Evolutionary conservation across 2,888 invertebrate genomes (phyloP).

Genomic region (Aspidiotus rigidus): DNA sequence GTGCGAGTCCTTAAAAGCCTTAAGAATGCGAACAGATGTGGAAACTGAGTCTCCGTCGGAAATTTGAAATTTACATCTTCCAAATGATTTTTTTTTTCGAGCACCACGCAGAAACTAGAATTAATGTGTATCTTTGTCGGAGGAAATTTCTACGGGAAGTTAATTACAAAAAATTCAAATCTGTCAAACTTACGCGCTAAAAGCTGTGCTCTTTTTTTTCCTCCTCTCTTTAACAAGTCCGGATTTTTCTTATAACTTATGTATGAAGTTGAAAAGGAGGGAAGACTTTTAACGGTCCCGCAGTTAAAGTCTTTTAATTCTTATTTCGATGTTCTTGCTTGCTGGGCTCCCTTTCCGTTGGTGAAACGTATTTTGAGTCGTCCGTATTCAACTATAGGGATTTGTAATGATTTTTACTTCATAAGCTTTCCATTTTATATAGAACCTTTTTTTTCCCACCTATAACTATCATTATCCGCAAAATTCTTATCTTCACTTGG

Average conservation of each 20-base stretch:
- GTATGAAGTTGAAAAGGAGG: constrained; percentile 25
- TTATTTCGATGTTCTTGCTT: constrained; percentile 6
- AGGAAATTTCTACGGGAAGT: constrained; percentile 1
- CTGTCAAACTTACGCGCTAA: constrained; percentile 28
- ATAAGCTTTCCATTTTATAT: constrained; percentile 29
- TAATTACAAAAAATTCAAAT: constrained; percentile 26
- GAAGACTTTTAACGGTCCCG: constrained; percentile 31
- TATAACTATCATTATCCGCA: constrained; percentile 30
- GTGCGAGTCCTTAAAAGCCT: no score
- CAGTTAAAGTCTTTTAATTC: constrained; percentile 33
- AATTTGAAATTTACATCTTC: no score
- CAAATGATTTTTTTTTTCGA: no score
- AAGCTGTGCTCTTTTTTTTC: constrained; percentile 20
- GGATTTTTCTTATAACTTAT: constrained; percentile 31
- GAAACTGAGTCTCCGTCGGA: no score
- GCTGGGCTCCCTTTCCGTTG: constrained; percentile 3
- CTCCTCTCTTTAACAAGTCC: constrained; percentile 9
- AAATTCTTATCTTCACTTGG: constrained; percentile 19
- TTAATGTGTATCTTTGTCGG: not conserved
- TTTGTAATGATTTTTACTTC: constrained; percentile 32
- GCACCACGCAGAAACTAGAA: no score
- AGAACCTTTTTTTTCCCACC: constrained; percentile 19
- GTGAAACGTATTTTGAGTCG: constrained; percentile 26
- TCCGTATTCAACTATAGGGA: constrained; percentile 23
- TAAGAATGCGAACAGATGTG: no score